Percentiles rank a stretch among this genome's conserved stretches.
These are phyloP conservation scores for Phaetusa simplex DNA, from an alignment of 2,113 vertebrate genomes.

Conservation along the genomic window DNA sequence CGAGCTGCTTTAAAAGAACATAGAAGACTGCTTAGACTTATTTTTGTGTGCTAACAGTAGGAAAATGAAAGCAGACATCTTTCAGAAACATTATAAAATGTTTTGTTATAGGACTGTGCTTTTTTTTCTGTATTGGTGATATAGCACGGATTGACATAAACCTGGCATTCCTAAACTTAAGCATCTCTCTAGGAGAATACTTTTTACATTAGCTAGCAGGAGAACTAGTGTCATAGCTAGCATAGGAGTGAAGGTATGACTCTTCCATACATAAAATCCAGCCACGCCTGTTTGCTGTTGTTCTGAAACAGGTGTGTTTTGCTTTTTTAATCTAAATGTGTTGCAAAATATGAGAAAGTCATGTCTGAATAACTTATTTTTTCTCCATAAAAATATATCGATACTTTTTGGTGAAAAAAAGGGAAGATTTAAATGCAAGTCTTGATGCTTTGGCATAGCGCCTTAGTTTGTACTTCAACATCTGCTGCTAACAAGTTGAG, in stretches of 20 bases:
- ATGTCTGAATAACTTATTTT: neutral
- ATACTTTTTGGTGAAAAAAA: neutral
- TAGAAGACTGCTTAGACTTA: neutral
- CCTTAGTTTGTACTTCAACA: neutral
- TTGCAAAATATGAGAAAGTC: neutral
- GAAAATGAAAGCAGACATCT: neutral
- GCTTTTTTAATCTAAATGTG: neutral
- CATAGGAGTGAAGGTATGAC: neutral
- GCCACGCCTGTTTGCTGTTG: rapidly evolving
- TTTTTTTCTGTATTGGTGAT: neutral
- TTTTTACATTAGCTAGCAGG: neutral
- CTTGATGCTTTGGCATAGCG: neutral
- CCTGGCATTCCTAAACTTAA: neutral
- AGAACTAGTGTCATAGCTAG: neutral
- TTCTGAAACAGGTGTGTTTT: neutral
- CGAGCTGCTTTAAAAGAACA: neutral
- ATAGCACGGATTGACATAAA: neutral
- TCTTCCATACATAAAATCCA: neutral
- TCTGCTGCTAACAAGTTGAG: neutral
- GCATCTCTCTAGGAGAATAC: neutral
- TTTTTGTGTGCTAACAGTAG: neutral
- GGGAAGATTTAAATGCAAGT: neutral
- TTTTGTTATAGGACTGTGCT: neutral
- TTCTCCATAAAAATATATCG: rapidly evolving
- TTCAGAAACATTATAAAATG: neutral